Base-by-base conservation (phyloP, 2,797 vertebrate species). In the Rhodeus uyekii region DNA sequence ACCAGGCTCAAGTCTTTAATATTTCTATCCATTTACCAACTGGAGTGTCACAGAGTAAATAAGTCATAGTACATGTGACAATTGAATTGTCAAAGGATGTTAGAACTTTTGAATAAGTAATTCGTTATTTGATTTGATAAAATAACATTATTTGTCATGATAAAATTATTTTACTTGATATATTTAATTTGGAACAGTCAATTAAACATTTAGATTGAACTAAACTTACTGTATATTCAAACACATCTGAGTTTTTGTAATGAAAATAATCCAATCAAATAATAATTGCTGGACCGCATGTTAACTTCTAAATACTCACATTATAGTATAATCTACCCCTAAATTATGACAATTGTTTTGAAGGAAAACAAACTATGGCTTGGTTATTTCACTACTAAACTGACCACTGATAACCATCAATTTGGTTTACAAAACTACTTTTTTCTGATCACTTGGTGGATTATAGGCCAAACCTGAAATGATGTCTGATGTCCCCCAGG, bases 21-120 rank as follows among this genome's bases (percentile, higher is more conserved):
- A 53, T 67, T 22, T 34, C 46, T 55, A 38, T 53, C 29, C 5
- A 78, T 78, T 67, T 39, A 67, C 34, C n/a, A 48, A 38, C n/a
- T 5, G 4, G 44, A 65, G 22, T 39, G 19, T 36, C 7, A n/a
- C n/a, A 18, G 19, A 34, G 42, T 77, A 42, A 63, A 76, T 38
- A 46, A 39, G 76, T 78, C 32, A 78, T 39, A 19, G 22, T 18
- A 9, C 14, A 53, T 78, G 44, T 78, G 61, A 38, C 34, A 50
- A 29, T 38, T 24, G 29, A 32, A 46, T 5, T 22, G 18, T 44
- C 10, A 58, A n/a, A 42, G 32, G 27, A 5, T 64, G 60, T 34
- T 19, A 48, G 18, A 64, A 32, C 13, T 39, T 18, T 29, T 32
- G 18, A 32, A 36, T 48, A 18, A 50, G 18, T 2, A 50, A 48